Evolutionary conservation across 2,888 invertebrate genomes (phyloP).

Genomic region (Notodonta ziczac): DNA sequence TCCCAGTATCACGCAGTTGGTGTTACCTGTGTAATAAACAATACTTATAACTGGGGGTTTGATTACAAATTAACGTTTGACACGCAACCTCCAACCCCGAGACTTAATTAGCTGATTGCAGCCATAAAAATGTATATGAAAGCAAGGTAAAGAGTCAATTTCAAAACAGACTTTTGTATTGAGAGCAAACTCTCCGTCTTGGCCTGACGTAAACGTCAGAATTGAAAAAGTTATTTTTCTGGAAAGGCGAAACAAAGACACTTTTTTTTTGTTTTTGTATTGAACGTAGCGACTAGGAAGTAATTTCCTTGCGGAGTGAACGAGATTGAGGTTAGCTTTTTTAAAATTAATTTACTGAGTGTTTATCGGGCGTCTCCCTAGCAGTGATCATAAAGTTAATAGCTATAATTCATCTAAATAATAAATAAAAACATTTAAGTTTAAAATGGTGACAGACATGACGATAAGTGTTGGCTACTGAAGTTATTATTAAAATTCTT

Average conservation of each 20-base stretch:
- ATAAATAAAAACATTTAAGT: too few species aligned
- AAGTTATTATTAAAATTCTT: too few species aligned
- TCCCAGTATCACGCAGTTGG: slow-evolving; percentile 25
- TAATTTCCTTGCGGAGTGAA: too few species aligned
- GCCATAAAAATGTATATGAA: not conserved
- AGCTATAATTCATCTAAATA: too few species aligned
- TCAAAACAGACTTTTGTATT: not conserved
- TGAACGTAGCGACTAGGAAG: too few species aligned
- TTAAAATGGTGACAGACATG: too few species aligned
- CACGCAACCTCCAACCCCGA: slow-evolving; percentile 31
- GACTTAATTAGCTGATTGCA: not conserved
- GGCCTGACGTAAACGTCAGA: not conserved
- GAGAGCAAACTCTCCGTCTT: not conserved
- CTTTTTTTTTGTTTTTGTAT: too few species aligned
- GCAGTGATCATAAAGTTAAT: too few species aligned
- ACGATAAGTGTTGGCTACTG: too few species aligned
- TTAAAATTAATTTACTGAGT: too few species aligned
- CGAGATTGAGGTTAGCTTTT: too few species aligned
- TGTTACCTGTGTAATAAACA: slow-evolving; percentile 18
- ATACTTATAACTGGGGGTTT: slow-evolving; percentile 19
- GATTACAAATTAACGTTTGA: slow-evolving; percentile 26
- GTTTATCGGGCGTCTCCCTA: too few species aligned
- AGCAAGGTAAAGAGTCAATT: not conserved
- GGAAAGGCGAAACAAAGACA: not conserved
- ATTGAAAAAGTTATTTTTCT: not conserved